phyloP scores from a whole-genome alignment of 2,113 vertebrate genomes.

The Eublepharis macularius region DNA sequence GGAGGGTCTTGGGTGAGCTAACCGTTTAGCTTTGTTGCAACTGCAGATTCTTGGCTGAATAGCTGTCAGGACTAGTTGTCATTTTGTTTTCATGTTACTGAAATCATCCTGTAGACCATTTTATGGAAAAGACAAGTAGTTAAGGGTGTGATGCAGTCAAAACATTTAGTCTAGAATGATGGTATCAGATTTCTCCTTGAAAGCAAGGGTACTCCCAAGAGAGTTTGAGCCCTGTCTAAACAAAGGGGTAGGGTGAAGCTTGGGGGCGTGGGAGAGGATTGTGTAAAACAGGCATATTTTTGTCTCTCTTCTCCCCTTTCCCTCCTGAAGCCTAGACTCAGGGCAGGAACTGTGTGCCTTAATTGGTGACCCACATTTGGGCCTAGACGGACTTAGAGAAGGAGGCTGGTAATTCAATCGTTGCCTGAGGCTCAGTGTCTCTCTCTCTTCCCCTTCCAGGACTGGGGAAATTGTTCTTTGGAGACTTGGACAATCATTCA shows the following conservation, averaged over 20 bases:
- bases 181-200: neutral
- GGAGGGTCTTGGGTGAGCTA: no score
- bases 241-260: neutral
- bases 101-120: no score
- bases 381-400: slow-evolving; percentile 12
- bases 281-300: neutral
- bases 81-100: no score
- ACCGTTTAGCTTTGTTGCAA: no score
- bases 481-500: neutral
- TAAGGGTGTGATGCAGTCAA: no score
- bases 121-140: no score
- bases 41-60: no score
- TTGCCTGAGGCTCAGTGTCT: neutral
- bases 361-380: slow-evolving; percentile 20
- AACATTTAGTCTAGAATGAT: no score
- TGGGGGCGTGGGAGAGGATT: neutral
- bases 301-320: neutral
- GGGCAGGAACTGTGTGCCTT: neutral
- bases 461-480: neutral
- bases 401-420: slow-evolving; percentile 33
- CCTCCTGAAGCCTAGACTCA: neutral
- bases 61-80: no score
- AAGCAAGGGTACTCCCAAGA: neutral
- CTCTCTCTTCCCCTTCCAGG: fast-evolving
- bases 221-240: neutral